Percentiles rank a stretch among this genome's conserved stretches.
Conservation (phyloP, 2,113 vertebrate species). For the Castor canadensis region DNA sequence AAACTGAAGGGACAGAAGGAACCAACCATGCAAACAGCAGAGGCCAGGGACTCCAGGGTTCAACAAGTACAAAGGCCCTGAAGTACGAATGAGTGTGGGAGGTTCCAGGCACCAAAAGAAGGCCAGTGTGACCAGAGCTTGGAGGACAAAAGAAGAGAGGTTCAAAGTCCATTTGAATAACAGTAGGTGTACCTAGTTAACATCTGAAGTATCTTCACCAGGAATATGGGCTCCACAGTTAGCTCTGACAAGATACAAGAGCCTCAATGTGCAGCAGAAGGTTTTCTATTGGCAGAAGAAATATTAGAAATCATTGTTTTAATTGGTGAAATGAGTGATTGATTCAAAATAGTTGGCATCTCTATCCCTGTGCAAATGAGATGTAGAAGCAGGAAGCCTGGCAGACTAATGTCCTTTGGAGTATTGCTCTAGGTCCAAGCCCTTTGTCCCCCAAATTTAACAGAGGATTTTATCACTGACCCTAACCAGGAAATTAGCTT, state of each 20-base stretch:
- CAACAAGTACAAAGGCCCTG: not conserved
- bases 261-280: not conserved
- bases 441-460: not conserved
- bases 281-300: not conserved
- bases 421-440: not conserved
- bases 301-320: not conserved
- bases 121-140: not conserved
- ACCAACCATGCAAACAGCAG: not conserved
- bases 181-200: not conserved
- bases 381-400: no score
- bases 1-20: not conserved
- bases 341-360: not conserved
- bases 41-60: not conserved
- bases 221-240: not conserved
- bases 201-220: not conserved
- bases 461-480: not conserved
- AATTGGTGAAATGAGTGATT: not conserved
- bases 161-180: not conserved
- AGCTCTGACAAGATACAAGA: not conserved
- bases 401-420: not conserved
- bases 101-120: not conserved
- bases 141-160: not conserved
- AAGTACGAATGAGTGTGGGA: not conserved
- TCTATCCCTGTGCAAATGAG: not conserved
- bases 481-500: not conserved